These are phyloP conservation scores for Mesitornis unicolor DNA, from an alignment of 2,113 vertebrate genomes.

Conservation along the genomic window DNA sequence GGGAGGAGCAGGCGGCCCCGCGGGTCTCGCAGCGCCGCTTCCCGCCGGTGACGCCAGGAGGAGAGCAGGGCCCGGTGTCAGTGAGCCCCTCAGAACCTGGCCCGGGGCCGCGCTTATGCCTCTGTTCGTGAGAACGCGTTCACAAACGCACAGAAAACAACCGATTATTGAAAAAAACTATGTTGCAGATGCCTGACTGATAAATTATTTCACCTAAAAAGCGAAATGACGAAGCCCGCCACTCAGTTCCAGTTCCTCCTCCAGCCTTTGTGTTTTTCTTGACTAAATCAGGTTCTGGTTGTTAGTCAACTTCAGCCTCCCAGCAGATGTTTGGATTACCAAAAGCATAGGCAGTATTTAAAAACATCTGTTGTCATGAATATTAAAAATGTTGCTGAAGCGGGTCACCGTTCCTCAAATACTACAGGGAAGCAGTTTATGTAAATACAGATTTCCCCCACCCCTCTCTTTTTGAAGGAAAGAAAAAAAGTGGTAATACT, in stretches of 20 bases:
- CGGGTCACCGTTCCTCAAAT: neutral
- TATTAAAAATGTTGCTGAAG: neutral
- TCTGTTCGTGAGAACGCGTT: rapidly evolving
- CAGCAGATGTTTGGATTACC: neutral
- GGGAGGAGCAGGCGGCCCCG: too few species aligned
- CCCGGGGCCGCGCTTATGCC: rapidly evolving
- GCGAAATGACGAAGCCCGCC: rapidly evolving
- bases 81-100: neutral
- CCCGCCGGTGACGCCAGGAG: too few species aligned
- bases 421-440: neutral
- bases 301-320: neutral
- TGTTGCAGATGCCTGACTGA: neutral
- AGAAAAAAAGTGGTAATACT: neutral
- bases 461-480: neutral
- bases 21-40: too few species aligned
- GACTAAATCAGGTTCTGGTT: neutral
- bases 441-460: neutral
- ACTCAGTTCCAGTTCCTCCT: neutral
- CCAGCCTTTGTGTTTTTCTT: too few species aligned
- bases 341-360: neutral
- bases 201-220: neutral
- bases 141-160: rapidly evolving
- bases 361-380: neutral
- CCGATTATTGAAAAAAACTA: rapidly evolving
- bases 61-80: too few species aligned